These are phyloP conservation scores for Callocephalon fimbriatum DNA, from an alignment of 2,113 vertebrate genomes.

Conservation along the genomic window DNA sequence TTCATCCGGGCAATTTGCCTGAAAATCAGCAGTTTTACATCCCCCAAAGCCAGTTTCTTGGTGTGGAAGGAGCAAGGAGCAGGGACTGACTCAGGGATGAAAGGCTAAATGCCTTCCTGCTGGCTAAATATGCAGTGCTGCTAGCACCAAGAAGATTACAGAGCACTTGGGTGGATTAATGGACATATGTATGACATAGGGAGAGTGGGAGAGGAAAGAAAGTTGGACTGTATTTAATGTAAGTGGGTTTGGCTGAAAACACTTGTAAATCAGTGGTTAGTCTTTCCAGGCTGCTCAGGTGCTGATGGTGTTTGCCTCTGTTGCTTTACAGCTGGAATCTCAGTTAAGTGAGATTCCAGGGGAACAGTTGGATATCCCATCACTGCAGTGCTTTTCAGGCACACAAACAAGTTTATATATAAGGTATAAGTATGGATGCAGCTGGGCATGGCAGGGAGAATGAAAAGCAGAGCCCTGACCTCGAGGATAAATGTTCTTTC, in stretches of 20 bases:
- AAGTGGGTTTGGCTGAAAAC: neutral
- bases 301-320: neutral
- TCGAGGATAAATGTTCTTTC: neutral
- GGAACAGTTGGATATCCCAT: accelerated
- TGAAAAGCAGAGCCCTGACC: neutral
- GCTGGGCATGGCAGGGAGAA: neutral
- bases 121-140: neutral
- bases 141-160: accelerated
- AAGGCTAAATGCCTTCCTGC: neutral
- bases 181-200: neutral
- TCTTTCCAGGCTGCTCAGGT: neutral
- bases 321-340: neutral
- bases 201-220: neutral
- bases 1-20: neutral
- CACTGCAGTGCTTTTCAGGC: neutral
- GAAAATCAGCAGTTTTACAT: neutral
- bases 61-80: neutral
- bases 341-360: neutral
- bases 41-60: neutral
- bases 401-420: accelerated
- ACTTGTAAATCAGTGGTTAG: no score
- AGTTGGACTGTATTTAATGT: neutral
- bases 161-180: neutral
- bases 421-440: neutral
- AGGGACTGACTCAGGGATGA: accelerated